Base-by-base conservation (phyloP, 2,797 vertebrate genomes). In the Trachurus trachurus region DNA sequence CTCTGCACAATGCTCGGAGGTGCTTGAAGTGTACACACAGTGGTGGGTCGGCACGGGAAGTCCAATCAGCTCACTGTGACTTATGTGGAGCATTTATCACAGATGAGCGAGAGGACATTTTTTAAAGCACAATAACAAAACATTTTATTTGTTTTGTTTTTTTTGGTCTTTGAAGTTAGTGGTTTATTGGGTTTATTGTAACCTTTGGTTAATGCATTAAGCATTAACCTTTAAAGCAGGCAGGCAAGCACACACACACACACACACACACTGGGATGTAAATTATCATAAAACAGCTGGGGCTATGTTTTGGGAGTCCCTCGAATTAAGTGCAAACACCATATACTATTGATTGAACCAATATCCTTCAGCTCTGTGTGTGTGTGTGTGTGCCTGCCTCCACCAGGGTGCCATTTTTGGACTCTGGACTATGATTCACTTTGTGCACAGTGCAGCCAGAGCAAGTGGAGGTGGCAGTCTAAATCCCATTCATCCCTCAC, bases 1-100 rank as follows among this genome's bases (percentile, higher is more conserved):
- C 70, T 76, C 69, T 5, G 66, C 80, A 66, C 81, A 89, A 76
- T 66, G 57, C 85, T 81, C 61, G 9, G 78, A 87, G 81, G 74
- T 56, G 69, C 74, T 68, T 10, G 47, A n/a, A 82, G 67, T 78
- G 80, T 47, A 42, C 40, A 9, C 83, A 37, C 84, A 83, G 84
- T 31, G 67, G 81, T 15, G 76, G 71, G 75, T 74, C 68, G 42
- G 78, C 68, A 49, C 53, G 72, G 80, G 68, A 76, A 76, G 82
- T 88, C 85, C 82, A 75, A 63, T 74, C 76, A 72, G 73, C 70
- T 11, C 71, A n/a, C 66, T 39, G 76, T 44, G 77, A 75, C 62
- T 74, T 40, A 29, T 63, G 63, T 62, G 73, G 42, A 73, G 71
- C 75, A 31, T 81, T 60, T 64, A 39, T 74, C 59, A 50, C 26